Evolutionary conservation across 2,113 vertebrate genomes (phyloP), one percentile per base, ranked within the genome.

Genomic region (Toxostoma redivivum): DNA sequence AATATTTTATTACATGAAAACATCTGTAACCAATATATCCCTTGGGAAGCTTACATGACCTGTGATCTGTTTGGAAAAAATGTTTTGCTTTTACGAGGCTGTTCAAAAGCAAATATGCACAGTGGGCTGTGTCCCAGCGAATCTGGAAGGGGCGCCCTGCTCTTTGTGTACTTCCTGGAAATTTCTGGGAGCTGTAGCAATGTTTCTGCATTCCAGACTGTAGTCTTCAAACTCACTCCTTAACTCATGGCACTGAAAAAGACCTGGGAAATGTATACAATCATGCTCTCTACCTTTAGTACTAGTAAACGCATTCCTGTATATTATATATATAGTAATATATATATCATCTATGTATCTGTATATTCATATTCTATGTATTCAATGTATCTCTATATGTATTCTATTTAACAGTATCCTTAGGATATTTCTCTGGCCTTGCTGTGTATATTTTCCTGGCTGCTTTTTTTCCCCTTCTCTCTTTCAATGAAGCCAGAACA

Each of bases 21-120:
- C 97, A 97, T 97, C 97, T 98, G 97, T 95, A 97, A 95, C 94
- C 86, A 96, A 84, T 97, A 95, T 96, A 94, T 97, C 97, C 94
- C 95, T 88, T 88, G 97, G 95, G 97, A 97, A 94, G 92, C 81
- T 82, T 95, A 94, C 35, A 60, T 97, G 97, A 94, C 94, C 96
- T 90, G 90, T 97, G 96, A 97, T 98, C 92, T 97, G 64, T 92
- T 76, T 64, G 42, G 81, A 91, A 92, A 94, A 96, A 97, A 97
- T 96, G 94, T 94, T 95, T 96, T 4, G 21, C 53, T 93, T 97
- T 97, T 96, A 97, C 1, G 21, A 96, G 90, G 45, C 80, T 86
- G 60, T 84, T 95, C 91, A 85, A 94, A 91, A 90, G 90, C 88
- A 95, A 95, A 28, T 88, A 69, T 85, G 91, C 1, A 2, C 84